A percentile compares a stretch with the other conserved stretches of the same genome.
phyloP scores from a whole-genome alignment of 1,140 invertebrate genomes.

The Rhopalosiphum maidis region DNA sequence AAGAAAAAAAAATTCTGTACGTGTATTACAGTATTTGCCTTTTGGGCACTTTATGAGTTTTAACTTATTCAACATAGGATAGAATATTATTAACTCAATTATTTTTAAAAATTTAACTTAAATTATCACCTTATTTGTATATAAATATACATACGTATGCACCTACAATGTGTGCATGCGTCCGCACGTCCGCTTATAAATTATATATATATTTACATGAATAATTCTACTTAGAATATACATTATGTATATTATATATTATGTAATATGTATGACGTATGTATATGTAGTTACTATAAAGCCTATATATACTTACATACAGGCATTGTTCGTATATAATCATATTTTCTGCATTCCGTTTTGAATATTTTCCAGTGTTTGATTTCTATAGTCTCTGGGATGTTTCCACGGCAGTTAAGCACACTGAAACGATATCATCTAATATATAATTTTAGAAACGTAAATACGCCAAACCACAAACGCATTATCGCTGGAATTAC shows the following conservation, averaged over 20 bases:
- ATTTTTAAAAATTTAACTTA: no score
- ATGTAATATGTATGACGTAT: background rate
- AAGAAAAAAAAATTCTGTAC: no score
- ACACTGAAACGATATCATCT: background rate
- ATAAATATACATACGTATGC: background rate
- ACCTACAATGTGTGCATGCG: background rate
- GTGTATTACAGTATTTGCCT: no score
- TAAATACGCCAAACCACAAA: no score
- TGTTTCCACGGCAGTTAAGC: background rate
- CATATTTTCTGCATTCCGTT: background rate
- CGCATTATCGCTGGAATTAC: background rate
- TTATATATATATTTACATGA: background rate
- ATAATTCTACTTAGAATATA: background rate
- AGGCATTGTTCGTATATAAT: background rate
- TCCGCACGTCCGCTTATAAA: no score
- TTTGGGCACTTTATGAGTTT: no score
- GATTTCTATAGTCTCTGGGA: background rate
- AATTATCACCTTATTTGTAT: no score
- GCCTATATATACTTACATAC: no score
- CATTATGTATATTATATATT: background rate
- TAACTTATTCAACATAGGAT: no score
- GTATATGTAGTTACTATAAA: background rate
- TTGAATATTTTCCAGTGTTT: conserved; percentile 22
- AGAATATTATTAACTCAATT: no score
- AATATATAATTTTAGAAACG: conserved; percentile 5